These are phyloP conservation scores for Poeciliopsis paucimaculata DNA, from an alignment of 2,797 vertebrate genomes.

Conservation along the genomic window DNA sequence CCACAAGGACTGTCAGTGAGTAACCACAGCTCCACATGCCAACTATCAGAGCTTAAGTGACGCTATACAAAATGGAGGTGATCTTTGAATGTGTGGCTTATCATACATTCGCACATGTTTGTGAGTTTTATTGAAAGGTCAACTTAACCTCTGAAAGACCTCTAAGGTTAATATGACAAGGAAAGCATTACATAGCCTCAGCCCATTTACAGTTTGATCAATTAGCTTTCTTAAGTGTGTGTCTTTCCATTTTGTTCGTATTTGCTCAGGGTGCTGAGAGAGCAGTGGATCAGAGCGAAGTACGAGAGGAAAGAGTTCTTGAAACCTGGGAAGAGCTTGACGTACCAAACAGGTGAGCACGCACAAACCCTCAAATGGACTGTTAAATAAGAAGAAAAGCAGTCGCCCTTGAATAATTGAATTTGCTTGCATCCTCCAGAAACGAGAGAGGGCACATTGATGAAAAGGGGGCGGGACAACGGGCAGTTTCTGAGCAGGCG, in stretches of 20 bases:
- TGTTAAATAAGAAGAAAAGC: neutral
- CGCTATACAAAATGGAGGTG: neutral
- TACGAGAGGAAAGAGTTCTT: conserved; percentile 88
- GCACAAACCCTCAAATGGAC: neutral
- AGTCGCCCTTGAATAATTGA: neutral
- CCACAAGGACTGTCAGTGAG: conserved; percentile 90
- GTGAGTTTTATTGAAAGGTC: neutral
- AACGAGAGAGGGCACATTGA: conserved; percentile 83
- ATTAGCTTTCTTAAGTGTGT: neutral
- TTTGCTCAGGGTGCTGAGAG: conserved; percentile 83
- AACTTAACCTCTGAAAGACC: neutral
- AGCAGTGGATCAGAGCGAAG: conserved; percentile 92
- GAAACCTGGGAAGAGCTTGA: conserved; percentile 64
- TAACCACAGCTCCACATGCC: conserved; percentile 43
- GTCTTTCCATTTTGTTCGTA: neutral
- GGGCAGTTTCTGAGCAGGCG: conserved; percentile 88
- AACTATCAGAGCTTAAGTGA: neutral
- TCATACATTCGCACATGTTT: neutral
- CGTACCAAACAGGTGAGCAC: conserved; percentile 81
- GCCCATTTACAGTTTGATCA: neutral
- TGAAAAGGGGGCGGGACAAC: conserved; percentile 90
- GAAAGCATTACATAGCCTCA: neutral
- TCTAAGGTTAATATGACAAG: neutral
- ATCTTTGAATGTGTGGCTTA: neutral
- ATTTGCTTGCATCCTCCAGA: conserved; percentile 69